Conservation (phyloP, 2,113 vertebrate genomes). For the Alligator sinensis region DNA sequence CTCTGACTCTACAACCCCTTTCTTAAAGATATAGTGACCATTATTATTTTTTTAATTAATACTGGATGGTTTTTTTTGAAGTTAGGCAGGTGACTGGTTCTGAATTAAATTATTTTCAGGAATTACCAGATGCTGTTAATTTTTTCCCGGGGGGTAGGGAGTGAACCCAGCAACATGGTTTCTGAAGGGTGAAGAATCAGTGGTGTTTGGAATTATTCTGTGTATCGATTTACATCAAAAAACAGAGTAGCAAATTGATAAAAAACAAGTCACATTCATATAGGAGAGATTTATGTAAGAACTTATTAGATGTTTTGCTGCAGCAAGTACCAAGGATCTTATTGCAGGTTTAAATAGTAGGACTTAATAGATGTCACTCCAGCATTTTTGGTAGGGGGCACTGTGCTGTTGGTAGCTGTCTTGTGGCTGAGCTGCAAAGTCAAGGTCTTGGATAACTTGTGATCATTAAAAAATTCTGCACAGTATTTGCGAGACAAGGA, state of each 20-base stretch:
- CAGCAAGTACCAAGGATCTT: neutral
- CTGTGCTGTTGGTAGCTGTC: neutral
- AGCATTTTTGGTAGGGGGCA: neutral
- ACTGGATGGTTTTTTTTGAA: neutral
- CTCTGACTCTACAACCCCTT: neutral
- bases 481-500: neutral
- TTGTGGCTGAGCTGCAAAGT: accelerated
- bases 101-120: neutral
- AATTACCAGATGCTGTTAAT: neutral
- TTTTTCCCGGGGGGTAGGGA: neutral
- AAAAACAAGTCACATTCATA: neutral
- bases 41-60: neutral
- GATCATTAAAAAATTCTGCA: neutral
- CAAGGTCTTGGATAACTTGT: neutral
- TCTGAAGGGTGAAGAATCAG: neutral
- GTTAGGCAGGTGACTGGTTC: neutral
- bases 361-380: accelerated
- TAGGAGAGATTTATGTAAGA: neutral
- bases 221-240: neutral
- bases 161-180: neutral
- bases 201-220: neutral
- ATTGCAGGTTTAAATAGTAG: neutral
- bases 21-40: neutral
- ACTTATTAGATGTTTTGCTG: accelerated
- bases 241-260: neutral